Evolutionary conservation across 2,797 vertebrate genomes (phyloP), one percentile per base, ranked within the genome.

Genomic region (Tapirus indicus): DNA sequence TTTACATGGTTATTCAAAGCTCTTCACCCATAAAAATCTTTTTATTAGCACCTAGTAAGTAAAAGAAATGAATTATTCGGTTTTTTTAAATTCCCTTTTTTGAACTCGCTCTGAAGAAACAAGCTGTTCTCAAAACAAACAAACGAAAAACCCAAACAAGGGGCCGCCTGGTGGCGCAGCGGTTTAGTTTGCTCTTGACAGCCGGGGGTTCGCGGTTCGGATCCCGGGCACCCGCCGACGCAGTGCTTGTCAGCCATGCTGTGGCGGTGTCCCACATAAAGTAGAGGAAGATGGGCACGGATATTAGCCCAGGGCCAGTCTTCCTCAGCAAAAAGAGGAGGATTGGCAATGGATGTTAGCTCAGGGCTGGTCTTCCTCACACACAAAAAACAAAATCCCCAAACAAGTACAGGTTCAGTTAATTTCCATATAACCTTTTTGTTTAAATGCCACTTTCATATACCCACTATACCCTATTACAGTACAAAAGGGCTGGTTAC

Each of bases 401-500:
- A 66, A 69, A 20, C 8, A 93, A 74, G 3, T 60, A 62, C 6
- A 83, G n/a, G n/a, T 69, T 92, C 79, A 93, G 21, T 89, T 95
- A 56, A 85, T 95, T 88, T 92, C 17, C 60, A 92, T 38, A 60
- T 41, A 80, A 94, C 0, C 0, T 17, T 85, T 54, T 52, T 66
- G 29, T 80, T 85, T 72, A 96, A 66, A 60, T 69, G n/a, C 5
- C 35, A 72, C 62, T 80, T 88, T 62, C 85, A 88, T 17, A 71
- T 23, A 71, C 9, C 35, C 68, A 89, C 18, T 54, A 83, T 72
- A 12, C 8, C 3, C 38, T 78, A 95, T 89, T 75, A 47, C 9
- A 87, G 32, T 58, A 88, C 11, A 64, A 94, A 97, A 64, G 2
- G 52, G 3, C 58, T 78, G 68, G 49, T 98, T 98, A 99, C 99